A percentile compares a stretch with the other conserved stretches of the same genome.
Conservation (phyloP, 2,113 vertebrate species). For the Gavialis gangeticus region DNA sequence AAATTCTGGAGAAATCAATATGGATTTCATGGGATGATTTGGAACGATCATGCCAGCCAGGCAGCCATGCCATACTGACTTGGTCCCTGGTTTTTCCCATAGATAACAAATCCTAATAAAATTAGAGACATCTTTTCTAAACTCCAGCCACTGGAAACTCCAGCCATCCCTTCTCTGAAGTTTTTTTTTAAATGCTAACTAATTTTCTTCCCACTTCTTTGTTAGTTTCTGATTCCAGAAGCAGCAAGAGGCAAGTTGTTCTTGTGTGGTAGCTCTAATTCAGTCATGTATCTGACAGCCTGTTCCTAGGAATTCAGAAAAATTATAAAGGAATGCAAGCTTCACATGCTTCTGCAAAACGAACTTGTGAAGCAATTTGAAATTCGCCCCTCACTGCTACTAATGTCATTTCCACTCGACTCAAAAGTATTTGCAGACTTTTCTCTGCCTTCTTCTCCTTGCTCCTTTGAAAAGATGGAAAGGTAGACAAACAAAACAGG, state of each 20-base stretch:
- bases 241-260: not conserved
- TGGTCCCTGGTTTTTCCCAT: not conserved
- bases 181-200: not conserved
- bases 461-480: not conserved
- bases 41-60: not conserved
- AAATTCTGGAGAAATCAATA: slow-evolving; percentile 11
- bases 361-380: not conserved
- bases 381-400: not conserved
- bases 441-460: not conserved
- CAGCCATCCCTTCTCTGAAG: not conserved
- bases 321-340: not conserved
- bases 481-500: not conserved
- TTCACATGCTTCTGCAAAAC: slow-evolving; percentile 16
- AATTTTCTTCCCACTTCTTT: not conserved
- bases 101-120: not conserved
- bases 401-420: not conserved
- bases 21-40: not conserved
- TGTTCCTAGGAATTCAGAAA: not conserved
- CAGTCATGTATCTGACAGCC: not conserved
- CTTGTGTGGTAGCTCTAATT: not conserved
- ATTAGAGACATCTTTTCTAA: not conserved
- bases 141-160: not conserved
- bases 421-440: not conserved
- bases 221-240: not conserved
- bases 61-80: not conserved